phyloP scores from a whole-genome alignment of 2,797 vertebrate species.

The Ispidina picta region DNA sequence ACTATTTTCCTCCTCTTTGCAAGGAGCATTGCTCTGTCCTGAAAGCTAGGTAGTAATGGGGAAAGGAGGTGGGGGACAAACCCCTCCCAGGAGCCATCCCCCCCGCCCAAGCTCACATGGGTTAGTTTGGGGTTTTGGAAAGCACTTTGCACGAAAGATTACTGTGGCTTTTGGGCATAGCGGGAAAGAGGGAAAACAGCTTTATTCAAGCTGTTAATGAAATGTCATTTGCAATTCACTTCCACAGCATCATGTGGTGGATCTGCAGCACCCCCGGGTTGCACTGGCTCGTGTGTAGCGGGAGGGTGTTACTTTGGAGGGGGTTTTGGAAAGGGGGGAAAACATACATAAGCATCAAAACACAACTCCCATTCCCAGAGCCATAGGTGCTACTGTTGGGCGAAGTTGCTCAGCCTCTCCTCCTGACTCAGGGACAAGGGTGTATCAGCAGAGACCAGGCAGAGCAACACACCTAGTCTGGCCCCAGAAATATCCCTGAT shows the following conservation, averaged over 20 bases:
- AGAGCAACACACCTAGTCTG: not conserved
- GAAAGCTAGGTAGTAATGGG: accelerated
- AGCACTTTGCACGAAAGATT: not conserved
- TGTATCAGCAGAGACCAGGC: not conserved
- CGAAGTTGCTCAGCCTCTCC: not conserved
- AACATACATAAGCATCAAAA: not conserved
- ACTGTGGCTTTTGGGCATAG: slow-evolving; percentile 11
- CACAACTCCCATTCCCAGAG: accelerated
- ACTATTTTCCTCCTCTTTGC: not conserved
- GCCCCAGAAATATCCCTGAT: not conserved
- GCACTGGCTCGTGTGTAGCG: not conserved
- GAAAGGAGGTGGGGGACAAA: accelerated
- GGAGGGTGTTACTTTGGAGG: not conserved
- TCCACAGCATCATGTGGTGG: slow-evolving; percentile 41
- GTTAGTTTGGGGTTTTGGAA: not conserved
- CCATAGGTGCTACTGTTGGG: accelerated
- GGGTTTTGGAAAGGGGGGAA: not conserved
- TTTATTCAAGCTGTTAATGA: slow-evolving; percentile 75
- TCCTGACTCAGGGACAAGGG: not conserved
- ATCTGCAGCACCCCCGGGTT: not conserved
- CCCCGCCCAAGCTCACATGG: not conserved
- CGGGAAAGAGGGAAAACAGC: slow-evolving; percentile 57
- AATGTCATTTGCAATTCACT: slow-evolving; percentile 73
- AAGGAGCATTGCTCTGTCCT: accelerated
- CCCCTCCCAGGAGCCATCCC: too few species aligned